These are phyloP conservation scores for Chrysomallon squamiferum DNA, from an alignment of 1,140 invertebrate species.

Conservation along the genomic window DNA sequence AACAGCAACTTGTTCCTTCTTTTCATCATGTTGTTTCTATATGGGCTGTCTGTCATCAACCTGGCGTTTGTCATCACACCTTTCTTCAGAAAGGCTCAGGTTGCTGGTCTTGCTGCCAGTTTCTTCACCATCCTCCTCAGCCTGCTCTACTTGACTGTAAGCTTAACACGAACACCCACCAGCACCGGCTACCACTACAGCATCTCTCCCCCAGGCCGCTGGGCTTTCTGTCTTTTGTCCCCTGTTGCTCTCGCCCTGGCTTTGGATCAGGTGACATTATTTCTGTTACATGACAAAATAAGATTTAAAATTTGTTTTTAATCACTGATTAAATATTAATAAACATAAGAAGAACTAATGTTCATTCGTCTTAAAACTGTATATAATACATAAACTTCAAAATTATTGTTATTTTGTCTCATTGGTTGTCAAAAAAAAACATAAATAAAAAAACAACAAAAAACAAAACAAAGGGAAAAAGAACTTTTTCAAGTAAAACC, in stretches of 20 bases:
- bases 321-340: no score
- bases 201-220: constrained; percentile 68
- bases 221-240: constrained; percentile 79
- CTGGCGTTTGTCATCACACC: constrained; percentile 84
- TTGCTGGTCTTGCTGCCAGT: constrained; percentile 78
- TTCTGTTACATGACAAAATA: no score
- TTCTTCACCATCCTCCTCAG: constrained; percentile 79
- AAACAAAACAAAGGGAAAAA: no score
- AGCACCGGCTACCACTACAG: constrained; percentile 23
- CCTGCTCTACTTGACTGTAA: constrained; percentile 71
- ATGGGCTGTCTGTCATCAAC: constrained; percentile 82
- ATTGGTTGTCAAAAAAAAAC: no score
- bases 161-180: constrained; percentile 36
- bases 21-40: constrained; percentile 79
- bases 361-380: no score
- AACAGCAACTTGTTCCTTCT: constrained; percentile 79
- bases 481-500: no score
- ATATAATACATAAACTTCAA: no score
- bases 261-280: constrained; percentile 87
- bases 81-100: constrained; percentile 84
- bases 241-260: constrained; percentile 81
- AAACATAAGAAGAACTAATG: no score
- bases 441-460: no score
- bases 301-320: no score
- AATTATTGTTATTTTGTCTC: no score